A percentile compares a stretch with the other conserved stretches of the same genome.
phyloP scores from a whole-genome alignment of 2,888 invertebrate genomes.

The Trissoscelio sp. region DNA sequence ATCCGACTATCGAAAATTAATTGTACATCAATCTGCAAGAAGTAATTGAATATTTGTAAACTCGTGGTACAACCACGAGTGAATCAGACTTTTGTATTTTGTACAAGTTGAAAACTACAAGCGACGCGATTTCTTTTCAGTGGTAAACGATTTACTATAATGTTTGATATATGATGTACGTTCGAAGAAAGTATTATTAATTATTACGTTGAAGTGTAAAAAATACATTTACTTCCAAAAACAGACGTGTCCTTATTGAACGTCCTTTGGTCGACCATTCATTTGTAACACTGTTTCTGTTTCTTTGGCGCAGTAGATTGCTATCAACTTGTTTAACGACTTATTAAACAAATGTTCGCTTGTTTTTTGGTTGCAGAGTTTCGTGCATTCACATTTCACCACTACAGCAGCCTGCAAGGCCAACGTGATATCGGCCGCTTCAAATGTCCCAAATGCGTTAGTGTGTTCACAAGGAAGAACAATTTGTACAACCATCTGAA shows the following conservation, averaged over 20 bases:
- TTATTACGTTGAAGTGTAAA: conserved; percentile 54
- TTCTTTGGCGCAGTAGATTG: not conserved
- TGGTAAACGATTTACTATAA: conserved; percentile 28
- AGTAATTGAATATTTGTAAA: conserved; percentile 30
- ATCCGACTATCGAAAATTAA: not conserved
- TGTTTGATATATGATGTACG: conserved; percentile 55
- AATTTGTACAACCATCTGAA: conserved; percentile 78
- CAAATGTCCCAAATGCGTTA: conserved; percentile 78
- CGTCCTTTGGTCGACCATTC: not conserved
- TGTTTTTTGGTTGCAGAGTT: conserved; percentile 60
- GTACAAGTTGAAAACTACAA: conserved; percentile 11
- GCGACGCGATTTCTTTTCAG: conserved; percentile 20
- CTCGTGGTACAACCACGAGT: not conserved
- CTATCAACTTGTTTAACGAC: not conserved
- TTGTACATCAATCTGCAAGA: conserved; percentile 5
- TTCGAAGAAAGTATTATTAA: conserved; percentile 62
- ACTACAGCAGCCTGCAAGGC: conserved; percentile 14
- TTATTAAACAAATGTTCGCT: conserved; percentile 5
- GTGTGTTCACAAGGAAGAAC: conserved; percentile 79
- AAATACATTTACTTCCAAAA: conserved; percentile 61
- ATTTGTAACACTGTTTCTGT: not conserved
- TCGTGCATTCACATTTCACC: conserved; percentile 18
- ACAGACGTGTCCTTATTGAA: conserved; percentile 12
- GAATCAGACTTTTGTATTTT: conserved; percentile 25
- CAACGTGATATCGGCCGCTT: conserved; percentile 67